These are phyloP conservation scores for Spinus olivaceus DNA, from an alignment of 2,797 vertebrate species.

Conservation along the genomic window DNA sequence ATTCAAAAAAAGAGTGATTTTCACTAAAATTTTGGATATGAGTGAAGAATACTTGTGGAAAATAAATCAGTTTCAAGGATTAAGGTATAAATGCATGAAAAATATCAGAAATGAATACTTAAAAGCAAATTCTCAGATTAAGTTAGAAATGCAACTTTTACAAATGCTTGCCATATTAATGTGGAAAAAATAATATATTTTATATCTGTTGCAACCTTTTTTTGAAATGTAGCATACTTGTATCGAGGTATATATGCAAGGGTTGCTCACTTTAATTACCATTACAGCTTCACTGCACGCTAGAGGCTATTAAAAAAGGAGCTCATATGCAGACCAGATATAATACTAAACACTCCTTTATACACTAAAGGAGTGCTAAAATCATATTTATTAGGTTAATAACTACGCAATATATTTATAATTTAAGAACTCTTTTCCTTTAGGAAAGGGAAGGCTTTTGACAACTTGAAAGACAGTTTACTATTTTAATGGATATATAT, in stretches of 20 bases:
- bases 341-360: not conserved
- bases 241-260: not conserved
- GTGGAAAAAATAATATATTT: not conserved
- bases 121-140: not conserved
- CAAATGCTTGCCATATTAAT: not conserved
- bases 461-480: not conserved
- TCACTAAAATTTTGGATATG: not conserved
- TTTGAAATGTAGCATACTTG: not conserved
- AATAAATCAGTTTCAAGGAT: not conserved
- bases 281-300: not conserved
- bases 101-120: not conserved
- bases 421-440: not conserved
- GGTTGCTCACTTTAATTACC: not conserved
- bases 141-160: not conserved
- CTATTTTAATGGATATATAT: not conserved
- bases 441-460: not conserved
- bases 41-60: not conserved
- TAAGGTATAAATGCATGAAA: not conserved
- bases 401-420: not conserved
- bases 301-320: not conserved
- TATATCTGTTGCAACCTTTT: not conserved
- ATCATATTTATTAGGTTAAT: not conserved
- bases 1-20: not conserved
- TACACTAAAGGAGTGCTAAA: not conserved
- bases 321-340: not conserved